These are phyloP conservation scores for Caenorhabditis tropicalis DNA, from an alignment of 1,140 invertebrate genomes.

Conservation along the genomic window DNA sequence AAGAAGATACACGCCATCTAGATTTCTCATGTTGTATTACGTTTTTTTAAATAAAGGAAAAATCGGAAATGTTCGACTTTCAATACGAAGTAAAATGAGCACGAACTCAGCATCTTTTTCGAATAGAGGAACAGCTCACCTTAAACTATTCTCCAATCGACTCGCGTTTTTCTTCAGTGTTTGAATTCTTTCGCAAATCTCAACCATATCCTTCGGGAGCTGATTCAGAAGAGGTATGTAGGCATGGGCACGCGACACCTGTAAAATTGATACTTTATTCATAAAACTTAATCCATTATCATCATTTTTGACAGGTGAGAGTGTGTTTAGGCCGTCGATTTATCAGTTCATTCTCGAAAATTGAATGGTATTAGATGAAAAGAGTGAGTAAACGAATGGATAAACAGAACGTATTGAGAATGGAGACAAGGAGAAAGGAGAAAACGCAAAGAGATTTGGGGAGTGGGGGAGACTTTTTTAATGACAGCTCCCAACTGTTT, in stretches of 20 bases:
- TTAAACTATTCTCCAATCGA: background rate
- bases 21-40: background rate
- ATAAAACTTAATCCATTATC: background rate
- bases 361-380: background rate
- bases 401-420: background rate
- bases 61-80: background rate
- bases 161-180: background rate
- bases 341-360: background rate
- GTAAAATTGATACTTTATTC: background rate
- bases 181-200: conserved; percentile 37
- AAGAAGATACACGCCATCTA: background rate
- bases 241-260: background rate
- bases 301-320: conserved; percentile 26
- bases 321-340: background rate
- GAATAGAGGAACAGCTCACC: background rate
- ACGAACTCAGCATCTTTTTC: too few relatives aligned
- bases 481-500: background rate
- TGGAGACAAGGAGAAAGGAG: background rate
- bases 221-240: conserved; percentile 32
- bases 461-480: background rate
- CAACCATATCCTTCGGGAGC: conserved; percentile 39
- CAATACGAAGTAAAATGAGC: too few relatives aligned
- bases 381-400: conserved; percentile 20
- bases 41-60: background rate
- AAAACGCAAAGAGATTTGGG: background rate